Evolutionary conservation across 2,797 vertebrate species (phyloP), one percentile per base, ranked within the genome.

Genomic region (Huso huso): DNA sequence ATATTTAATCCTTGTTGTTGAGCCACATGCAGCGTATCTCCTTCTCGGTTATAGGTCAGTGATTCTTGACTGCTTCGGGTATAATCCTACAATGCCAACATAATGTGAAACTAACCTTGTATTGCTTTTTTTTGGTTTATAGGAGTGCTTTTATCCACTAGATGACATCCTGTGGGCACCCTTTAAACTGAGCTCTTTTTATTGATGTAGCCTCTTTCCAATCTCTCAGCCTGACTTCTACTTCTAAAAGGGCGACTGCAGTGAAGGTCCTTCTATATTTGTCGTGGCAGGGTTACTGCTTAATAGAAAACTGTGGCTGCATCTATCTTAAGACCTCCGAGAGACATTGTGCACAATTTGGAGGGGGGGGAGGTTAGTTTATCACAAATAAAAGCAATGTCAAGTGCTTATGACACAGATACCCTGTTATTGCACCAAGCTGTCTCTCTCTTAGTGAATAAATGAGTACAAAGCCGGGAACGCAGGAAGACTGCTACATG

Each of bases 311-410:
- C 51, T 50, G 23, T 51, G 59, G n/a, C 61, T 57, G 57, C 61
- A 48, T 23, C 58, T 23, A 10, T 9, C 37, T 37, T 37, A 37
- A 37, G 37, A 49, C 10, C 7, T 61, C 9, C 4, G 52, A 53
- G 12, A 53, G 52, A 8, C 12, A 53, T 9, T 12, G 2, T 11
- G 55, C 37, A 37, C 37, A n/a, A n/a, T 11, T 58, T 11, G 12
- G 12, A 11, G 55, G 55, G 5, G 5, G 12, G 12, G 9, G 7
- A 9, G 12, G 52, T 58, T 6, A 58, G 10, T 58, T 58, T 11
- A 13, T 58, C 55, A 11, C 37, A 64, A 69, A 65, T 69, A 59
- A 61, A 65, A 69, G 65, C 15, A 66, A 48, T 62, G 58, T 62
- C 59, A 66, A 60, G 15, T 52, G 52, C 37, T 68, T 63, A 59